phyloP scores from a whole-genome alignment of 2,797 vertebrate genomes.

The Acropternis orthonyx region DNA sequence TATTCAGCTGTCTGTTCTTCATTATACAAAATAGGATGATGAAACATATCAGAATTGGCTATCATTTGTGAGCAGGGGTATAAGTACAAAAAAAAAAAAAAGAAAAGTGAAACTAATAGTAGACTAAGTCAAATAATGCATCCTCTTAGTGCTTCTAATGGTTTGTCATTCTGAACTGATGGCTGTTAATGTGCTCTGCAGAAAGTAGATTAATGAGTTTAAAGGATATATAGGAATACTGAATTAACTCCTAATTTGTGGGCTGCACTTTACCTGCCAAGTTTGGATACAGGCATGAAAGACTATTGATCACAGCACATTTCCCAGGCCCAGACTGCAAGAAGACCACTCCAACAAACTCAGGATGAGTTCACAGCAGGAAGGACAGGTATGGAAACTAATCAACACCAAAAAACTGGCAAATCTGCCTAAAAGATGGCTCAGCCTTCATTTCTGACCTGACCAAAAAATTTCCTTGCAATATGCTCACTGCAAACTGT shows the following conservation, averaged over 20 bases:
- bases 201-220: neutral
- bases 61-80: neutral
- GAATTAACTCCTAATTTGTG: neutral
- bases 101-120: neutral
- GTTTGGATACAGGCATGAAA: neutral
- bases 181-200: neutral
- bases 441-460: neutral
- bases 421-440: neutral
- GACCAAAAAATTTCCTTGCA: neutral
- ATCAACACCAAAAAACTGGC: accelerated
- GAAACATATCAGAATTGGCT: neutral
- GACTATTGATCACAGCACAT: neutral
- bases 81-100: neutral
- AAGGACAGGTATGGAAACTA: neutral
- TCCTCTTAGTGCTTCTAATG: neutral
- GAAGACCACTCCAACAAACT: neutral
- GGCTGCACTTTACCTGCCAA: neutral
- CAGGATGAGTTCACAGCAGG: neutral
- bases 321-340: neutral
- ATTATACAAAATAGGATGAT: neutral
- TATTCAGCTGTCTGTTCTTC: neutral
- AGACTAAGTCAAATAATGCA: neutral
- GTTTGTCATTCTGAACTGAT: neutral
- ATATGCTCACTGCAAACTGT: neutral
- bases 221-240: neutral